Evolutionary conservation across 2,888 invertebrate species (phyloP).

Genomic region (Pseudanteris insignis): DNA sequence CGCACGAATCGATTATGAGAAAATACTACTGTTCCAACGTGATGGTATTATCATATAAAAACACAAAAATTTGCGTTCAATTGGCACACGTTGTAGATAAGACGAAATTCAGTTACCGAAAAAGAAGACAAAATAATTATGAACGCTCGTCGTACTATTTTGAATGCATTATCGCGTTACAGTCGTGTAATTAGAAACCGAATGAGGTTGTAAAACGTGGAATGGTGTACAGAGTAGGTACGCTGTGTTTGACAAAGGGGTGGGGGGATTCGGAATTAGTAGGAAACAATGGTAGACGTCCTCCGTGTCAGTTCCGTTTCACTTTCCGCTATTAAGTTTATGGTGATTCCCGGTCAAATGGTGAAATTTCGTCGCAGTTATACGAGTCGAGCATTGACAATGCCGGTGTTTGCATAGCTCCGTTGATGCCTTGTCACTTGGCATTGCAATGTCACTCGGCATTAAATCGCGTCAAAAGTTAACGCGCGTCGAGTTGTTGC

Average conservation of each 20-base stretch:
- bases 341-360: constrained; percentile 43
- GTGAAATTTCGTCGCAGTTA: constrained; percentile 27
- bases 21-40: too few species aligned
- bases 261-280: constrained; percentile 38
- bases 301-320: constrained; percentile 43
- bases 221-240: too few species aligned
- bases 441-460: constrained; percentile 19
- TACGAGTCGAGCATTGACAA: constrained; percentile 27
- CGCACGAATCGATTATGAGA: too few species aligned
- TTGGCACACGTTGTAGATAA: too few species aligned
- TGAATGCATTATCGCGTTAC: constrained; percentile 28
- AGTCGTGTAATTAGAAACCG: constrained; percentile 37
- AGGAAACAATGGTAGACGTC: constrained; percentile 41
- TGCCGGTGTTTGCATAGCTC: constrained; percentile 35
- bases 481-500: background rate
- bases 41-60: too few species aligned
- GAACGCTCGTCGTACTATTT: constrained; percentile 13
- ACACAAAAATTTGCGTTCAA: too few species aligned
- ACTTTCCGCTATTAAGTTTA: constrained; percentile 42
- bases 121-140: constrained; percentile 11
- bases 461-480: constrained; percentile 15
- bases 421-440: constrained; percentile 19
- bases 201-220: constrained; percentile 40
- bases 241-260: too few species aligned
- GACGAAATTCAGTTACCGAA: constrained; percentile 3